Evolutionary conservation across 1,140 invertebrate species (phyloP), one percentile per base, ranked within the genome.

Genomic region (Pectinophora gossypiella): DNA sequence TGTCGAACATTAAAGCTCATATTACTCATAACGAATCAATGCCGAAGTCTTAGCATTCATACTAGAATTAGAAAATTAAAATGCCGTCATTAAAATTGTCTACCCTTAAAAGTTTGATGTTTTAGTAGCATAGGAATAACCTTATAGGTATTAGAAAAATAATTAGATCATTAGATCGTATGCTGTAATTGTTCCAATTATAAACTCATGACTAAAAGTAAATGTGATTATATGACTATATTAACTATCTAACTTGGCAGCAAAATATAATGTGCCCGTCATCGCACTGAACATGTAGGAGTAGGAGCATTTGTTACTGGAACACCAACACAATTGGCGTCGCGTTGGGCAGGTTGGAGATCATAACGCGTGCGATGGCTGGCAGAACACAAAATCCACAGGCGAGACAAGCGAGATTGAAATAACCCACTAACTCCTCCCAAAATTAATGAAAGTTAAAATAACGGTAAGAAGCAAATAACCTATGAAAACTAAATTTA

Each of bases 401-500:
- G 36, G 36, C 27, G 27, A 32, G 27, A 32, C 13, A 40, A 15
- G 36, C 36, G 16, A 40, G 36, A 54, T 64, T 60, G 61, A 60
- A 58, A 57, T 46, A 48, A 44, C 19, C n/a, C 27, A 32, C 27
- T 9, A 32, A 23, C 22, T 23, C 22, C 22, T 23, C 22, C 4
- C n/a, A n/a, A n/a, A 52, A 65, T 53, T 60, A 52, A 52, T 61
- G 54, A 61, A 58, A 61, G 53, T 71, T 66, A 69, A 56, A 56
- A 45, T 61, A 60, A 65, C 43, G 60, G 54, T 51, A 56, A 63
- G 19, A 76, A 78, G 68, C 64, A 54, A 56, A 53, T 74, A 56
- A 54, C 52, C 53, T 65, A 61, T 64, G 67, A 71, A 19, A 46
- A 59, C 66, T 73, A 77, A 70, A 68, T 71, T 64, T 74, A 79